These are phyloP conservation scores for Pterophyllum scalare DNA, from an alignment of 2,113 vertebrate genomes.

Conservation along the genomic window DNA sequence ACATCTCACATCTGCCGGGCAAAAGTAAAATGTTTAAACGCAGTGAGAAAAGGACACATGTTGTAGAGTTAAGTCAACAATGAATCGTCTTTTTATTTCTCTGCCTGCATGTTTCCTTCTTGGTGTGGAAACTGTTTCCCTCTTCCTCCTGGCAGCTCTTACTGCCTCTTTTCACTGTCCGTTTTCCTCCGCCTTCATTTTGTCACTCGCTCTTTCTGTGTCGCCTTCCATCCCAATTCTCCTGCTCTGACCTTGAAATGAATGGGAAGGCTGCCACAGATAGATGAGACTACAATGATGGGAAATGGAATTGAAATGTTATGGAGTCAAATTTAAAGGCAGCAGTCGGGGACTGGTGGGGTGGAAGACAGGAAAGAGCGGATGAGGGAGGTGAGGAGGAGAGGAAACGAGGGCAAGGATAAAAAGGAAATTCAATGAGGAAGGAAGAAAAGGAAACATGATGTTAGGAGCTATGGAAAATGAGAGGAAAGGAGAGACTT, in stretches of 20 bases:
- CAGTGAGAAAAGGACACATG: background rate
- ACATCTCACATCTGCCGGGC: background rate
- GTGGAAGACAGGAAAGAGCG: background rate
- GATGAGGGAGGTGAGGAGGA: background rate
- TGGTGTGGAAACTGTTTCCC: rapidly evolving
- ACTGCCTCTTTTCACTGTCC: background rate
- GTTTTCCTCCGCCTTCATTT: background rate
- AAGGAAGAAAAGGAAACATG: background rate
- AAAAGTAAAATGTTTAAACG: background rate
- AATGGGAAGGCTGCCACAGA: slow-evolving; percentile 11
- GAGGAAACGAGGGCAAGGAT: background rate
- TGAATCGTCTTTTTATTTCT: background rate
- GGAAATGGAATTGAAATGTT: slow-evolving; percentile 55
- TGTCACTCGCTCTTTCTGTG: background rate
- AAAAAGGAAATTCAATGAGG: background rate
- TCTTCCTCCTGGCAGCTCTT: background rate
- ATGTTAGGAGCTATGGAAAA: background rate
- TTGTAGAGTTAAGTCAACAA: background rate
- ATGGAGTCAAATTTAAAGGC: slow-evolving; percentile 11
- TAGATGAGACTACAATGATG: slow-evolving; percentile 12
- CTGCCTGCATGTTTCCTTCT: background rate
- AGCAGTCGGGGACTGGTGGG: background rate
- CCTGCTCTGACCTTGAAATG: slow-evolving; percentile 32
- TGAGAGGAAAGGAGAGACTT: background rate
- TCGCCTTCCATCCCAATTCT: slow-evolving; percentile 1